Base-by-base conservation (phyloP, 2,888 invertebrate genomes). In the Diachrysia chrysitis region DNA sequence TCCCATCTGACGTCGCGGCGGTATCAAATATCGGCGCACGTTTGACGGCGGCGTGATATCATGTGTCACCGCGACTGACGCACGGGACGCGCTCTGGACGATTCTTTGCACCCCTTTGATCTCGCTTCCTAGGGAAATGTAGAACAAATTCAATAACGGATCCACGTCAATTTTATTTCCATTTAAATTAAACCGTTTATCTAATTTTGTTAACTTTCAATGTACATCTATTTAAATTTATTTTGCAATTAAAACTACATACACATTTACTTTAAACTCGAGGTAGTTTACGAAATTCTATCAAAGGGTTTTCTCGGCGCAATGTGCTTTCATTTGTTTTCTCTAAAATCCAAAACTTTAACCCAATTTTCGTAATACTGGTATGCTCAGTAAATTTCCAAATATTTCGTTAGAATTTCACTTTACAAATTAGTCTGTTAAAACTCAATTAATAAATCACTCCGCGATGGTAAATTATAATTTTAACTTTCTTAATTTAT, bases 81-180 rank as follows among this genome's bases (percentile, higher is more conserved):
- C 14, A 42, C 48, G 14, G 6, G 1, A 19, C 60, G 37, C 59
- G 58, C 17, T 46, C 35, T 4, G 23, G 4, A n/a, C n/a, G 14
- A 66, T 32, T 59, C 51, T 37, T 58, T 32, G 55, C 56, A 67
- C 53, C 67, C 37, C 61, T 77, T 77, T 77, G 70, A 77, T 77
- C 65, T 61, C 17, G 46, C 73, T 73, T 77, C 61, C 69, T 53
- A 46, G 10, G 37, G 42, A 63, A 65, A 73, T 67, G 19, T 67
- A 37, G 58, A 57, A 55, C 56, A 54, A 66, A 77, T 63, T 57
- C 51, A 62, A 70, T 73, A 51, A 59, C 35, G 29, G 62, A 56
- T 55, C 19, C 48, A 48, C 32, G 10, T 14, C 14, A 48, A 64
- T 71, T 66, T 66, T 46, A 42, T 62, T 59, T 48, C 12, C 16